Conservation (phyloP, 2,113 vertebrate genomes). For the Sarotherodon lohbergeri region DNA sequence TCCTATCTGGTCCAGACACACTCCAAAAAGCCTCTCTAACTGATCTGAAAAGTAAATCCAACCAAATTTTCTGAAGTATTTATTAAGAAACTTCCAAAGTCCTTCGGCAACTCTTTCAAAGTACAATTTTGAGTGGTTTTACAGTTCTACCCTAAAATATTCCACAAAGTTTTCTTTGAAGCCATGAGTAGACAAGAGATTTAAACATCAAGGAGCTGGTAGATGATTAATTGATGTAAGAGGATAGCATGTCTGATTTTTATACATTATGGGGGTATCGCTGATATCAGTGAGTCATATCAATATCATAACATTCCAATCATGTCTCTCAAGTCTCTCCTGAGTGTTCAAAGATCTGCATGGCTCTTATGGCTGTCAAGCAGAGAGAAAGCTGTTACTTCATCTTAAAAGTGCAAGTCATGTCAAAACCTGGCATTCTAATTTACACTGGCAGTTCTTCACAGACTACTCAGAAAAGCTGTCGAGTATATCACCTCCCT, state of each 20-base stretch:
- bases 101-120: neutral
- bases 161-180: conserved; percentile 14
- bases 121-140: neutral
- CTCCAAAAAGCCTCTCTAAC: neutral
- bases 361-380: neutral
- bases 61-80: neutral
- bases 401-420: neutral
- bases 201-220: conserved; percentile 26
- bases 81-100: neutral
- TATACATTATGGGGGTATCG: neutral
- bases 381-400: neutral
- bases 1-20: neutral
- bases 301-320: neutral
- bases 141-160: neutral
- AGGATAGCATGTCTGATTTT: neutral
- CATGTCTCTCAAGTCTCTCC: neutral
- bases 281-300: conserved; percentile 11
- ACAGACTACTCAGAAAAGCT: neutral
- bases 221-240: conserved; percentile 49
- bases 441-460: neutral
- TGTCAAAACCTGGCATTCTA: neutral
- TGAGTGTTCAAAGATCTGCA: neutral
- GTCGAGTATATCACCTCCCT: neutral
- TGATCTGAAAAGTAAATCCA: neutral
- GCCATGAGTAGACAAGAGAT: conserved; percentile 6